These are phyloP conservation scores for Epizoanthus rinbou DNA, from an alignment of 92 coral and sea anemone genomes.

Conservation along the genomic window DNA sequence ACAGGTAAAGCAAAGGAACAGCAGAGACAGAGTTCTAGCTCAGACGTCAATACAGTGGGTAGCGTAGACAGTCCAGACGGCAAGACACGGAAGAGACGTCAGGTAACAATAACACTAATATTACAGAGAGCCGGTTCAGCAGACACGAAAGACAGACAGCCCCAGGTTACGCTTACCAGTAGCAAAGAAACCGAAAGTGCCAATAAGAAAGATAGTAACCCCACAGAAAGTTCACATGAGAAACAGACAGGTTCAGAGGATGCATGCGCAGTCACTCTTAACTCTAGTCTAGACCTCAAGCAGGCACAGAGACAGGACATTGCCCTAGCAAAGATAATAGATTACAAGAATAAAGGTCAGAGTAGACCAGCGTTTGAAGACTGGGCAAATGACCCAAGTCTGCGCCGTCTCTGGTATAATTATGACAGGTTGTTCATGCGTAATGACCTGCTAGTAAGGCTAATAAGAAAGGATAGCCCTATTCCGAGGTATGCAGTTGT, in stretches of 20 bases:
- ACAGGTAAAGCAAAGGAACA: neutral
- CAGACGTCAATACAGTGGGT: too few relatives aligned
- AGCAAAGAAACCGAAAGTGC: too few relatives aligned
- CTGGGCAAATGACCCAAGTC: conserved; percentile 31
- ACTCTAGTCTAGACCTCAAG: conserved; percentile 17
- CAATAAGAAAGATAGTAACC: too few relatives aligned
- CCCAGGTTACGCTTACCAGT: too few relatives aligned
- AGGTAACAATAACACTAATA: too few relatives aligned
- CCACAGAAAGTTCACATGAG: neutral
- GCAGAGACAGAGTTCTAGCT: too few relatives aligned
- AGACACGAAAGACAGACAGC: too few relatives aligned
- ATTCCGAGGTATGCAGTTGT: conserved; percentile 26
- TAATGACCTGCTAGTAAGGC: conserved; percentile 30
- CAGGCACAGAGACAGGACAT: conserved; percentile 6
- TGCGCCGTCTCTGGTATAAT: conserved; percentile 34
- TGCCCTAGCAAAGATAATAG: conserved; percentile 11
- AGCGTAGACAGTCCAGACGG: too few relatives aligned
- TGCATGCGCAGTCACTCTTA: conserved; percentile 28
- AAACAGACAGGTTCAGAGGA: conserved; percentile 17
- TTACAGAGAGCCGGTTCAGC: too few relatives aligned
- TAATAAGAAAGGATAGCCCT: conserved; percentile 10
- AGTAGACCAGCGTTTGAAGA: conserved; percentile 18
- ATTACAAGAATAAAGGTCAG: conserved; percentile 13
- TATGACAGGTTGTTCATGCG: conserved; percentile 51
- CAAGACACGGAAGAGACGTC: too few relatives aligned